Evolutionary conservation across 2,797 vertebrate genomes (phyloP).

Genomic region (Hippoglossus hippoglossus): DNA sequence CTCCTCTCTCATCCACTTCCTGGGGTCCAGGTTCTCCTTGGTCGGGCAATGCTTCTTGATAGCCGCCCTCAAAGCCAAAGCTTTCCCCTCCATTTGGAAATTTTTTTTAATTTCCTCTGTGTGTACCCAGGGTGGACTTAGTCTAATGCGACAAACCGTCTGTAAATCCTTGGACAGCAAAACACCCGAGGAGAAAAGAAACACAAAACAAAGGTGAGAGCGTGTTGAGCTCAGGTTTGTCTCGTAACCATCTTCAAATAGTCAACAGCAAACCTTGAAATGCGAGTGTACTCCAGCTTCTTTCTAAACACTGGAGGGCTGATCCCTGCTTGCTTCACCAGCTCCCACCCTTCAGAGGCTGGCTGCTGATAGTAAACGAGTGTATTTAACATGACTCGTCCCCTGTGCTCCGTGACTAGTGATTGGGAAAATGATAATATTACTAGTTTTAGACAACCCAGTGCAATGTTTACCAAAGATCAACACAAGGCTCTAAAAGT

Average conservation of each 20-base stretch:
- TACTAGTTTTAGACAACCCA: background rate
- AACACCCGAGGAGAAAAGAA: slow-evolving; percentile 2
- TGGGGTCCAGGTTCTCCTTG: slow-evolving; percentile 75
- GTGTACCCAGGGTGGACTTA: background rate
- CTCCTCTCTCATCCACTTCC: slow-evolving; percentile 73
- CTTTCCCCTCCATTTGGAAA: slow-evolving; percentile 72
- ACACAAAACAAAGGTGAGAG: background rate
- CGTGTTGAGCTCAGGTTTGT: background rate
- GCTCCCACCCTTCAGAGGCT: slow-evolving; percentile 70
- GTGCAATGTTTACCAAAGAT: slow-evolving; percentile 13
- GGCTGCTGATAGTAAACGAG: slow-evolving; percentile 17
- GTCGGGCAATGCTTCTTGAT: slow-evolving; percentile 66
- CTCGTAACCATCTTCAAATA: background rate
- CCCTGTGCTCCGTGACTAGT: slow-evolving; percentile 13
- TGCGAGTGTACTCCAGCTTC: slow-evolving; percentile 19
- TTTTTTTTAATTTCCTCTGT: background rate
- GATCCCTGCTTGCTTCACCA: slow-evolving; percentile 73
- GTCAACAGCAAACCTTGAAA: slow-evolving; percentile 15
- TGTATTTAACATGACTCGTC: slow-evolving; percentile 22
- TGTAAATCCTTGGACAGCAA: background rate
- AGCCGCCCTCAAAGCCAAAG: slow-evolving; percentile 55
- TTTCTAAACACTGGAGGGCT: slow-evolving; percentile 41
- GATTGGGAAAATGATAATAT: background rate
- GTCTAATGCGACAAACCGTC: background rate
- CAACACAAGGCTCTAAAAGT: background rate